A percentile compares a stretch with the other conserved stretches of the same genome.
Conservation (phyloP, 2,797 vertebrate species). For the Lemur catta region DNA sequence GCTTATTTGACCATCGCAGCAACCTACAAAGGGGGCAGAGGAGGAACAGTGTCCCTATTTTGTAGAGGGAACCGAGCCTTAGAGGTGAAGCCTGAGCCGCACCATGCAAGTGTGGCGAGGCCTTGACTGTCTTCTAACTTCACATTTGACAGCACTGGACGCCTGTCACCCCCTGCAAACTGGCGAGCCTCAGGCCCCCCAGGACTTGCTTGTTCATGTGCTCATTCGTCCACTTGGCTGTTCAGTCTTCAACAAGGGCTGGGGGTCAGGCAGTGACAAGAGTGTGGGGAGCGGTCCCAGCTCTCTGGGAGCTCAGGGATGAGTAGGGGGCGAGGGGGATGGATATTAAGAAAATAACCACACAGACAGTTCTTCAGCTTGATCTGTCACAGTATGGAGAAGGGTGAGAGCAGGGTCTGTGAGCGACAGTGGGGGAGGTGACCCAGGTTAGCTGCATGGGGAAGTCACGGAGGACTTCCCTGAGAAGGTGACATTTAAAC, state of each 20-base stretch:
- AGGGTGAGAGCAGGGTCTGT: background rate
- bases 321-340: background rate
- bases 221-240: background rate
- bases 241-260: background rate
- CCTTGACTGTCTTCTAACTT: background rate
- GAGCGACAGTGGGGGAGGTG: background rate
- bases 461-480: background rate
- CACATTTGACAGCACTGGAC: no score
- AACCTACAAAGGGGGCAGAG: background rate
- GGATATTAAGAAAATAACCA: background rate
- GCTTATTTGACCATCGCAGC: background rate
- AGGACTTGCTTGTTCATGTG: background rate
- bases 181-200: rapidly evolving
- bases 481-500: background rate
- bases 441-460: background rate
- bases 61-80: background rate
- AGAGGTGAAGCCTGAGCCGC: background rate
- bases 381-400: background rate
- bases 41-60: background rate
- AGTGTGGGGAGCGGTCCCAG: background rate
- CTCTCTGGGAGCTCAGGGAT: background rate
- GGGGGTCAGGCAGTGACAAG: background rate
- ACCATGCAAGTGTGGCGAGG: background rate
- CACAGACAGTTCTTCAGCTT: background rate
- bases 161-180: background rate